These are phyloP conservation scores for Mesochorus sp. DNA, from an alignment of 2,888 invertebrate genomes.

Conservation along the genomic window DNA sequence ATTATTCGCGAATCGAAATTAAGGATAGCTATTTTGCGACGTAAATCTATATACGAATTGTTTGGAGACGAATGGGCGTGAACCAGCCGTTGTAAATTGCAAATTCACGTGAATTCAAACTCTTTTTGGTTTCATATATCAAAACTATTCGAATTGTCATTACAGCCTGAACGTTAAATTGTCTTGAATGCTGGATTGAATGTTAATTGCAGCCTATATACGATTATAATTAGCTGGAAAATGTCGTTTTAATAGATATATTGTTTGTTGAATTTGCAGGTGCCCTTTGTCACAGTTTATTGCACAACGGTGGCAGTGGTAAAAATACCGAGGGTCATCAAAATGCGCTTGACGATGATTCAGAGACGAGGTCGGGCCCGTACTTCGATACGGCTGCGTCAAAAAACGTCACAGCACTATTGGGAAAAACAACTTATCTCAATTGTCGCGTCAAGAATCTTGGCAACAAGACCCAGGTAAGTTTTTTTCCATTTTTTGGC, in stretches of 20 bases:
- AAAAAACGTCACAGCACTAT: constrained; percentile 91
- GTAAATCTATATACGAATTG: background rate
- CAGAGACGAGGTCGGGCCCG: constrained; percentile 86
- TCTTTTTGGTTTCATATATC: background rate
- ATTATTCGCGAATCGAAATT: constrained; percentile 47
- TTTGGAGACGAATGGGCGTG: background rate
- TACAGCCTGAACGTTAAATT: constrained; percentile 19
- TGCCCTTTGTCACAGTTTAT: constrained; percentile 73
- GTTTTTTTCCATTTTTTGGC: constrained; percentile 76
- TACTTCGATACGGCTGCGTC: constrained; percentile 90
- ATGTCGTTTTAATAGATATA: background rate
- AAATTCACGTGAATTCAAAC: background rate
- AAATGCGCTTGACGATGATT: constrained; percentile 79
- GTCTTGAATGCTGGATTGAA: constrained; percentile 44
- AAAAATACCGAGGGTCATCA: constrained; percentile 81
- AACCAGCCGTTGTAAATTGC: background rate
- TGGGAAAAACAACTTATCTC: constrained; percentile 94
- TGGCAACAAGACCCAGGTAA: constrained; percentile 93
- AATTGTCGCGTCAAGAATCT: constrained; percentile 95
- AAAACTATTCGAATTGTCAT: background rate
- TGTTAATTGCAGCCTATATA: background rate
- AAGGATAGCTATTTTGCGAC: constrained; percentile 18
- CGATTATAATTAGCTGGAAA: background rate
- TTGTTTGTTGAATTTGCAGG: constrained; percentile 70
- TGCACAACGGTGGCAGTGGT: constrained; percentile 70